phyloP scores from a whole-genome alignment of 2,113 vertebrate genomes.

The Pleuronectes platessa region DNA sequence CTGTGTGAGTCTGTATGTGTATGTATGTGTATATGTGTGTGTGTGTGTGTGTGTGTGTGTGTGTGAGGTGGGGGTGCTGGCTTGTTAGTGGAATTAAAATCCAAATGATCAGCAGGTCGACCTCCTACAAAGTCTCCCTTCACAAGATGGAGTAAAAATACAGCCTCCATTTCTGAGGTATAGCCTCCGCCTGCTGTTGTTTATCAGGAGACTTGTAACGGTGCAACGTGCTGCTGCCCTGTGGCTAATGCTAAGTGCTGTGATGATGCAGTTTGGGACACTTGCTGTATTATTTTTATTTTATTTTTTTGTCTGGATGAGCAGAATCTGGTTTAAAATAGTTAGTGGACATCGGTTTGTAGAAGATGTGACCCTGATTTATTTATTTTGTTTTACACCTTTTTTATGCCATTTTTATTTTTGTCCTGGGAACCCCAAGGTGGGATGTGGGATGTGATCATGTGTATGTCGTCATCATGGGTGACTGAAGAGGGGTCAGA shows the following conservation, averaged over 20 bases:
- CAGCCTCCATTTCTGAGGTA: not conserved
- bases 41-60: not conserved
- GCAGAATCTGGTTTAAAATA: not conserved
- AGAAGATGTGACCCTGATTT: too few species aligned
- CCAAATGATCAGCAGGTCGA: not conserved
- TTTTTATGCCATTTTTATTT: not conserved
- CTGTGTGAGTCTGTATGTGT: conserved; percentile 2
- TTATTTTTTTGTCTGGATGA: not conserved
- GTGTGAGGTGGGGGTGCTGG: conserved; percentile 10
- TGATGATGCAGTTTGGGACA: conserved; percentile 22
- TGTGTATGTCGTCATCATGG: not conserved
- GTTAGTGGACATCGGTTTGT: not conserved
- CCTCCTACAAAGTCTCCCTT: not conserved
- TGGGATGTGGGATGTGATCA: not conserved
- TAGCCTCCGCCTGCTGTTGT: not conserved
- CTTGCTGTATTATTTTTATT: not conserved
- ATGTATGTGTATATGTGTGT: too few species aligned
- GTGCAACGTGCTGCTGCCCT: not conserved
- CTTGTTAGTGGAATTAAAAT: not conserved
- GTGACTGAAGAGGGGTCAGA: not conserved
- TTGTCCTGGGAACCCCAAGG: not conserved
- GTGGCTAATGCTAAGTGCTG: conserved; percentile 56
- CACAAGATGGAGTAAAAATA: not conserved
- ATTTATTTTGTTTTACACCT: too few species aligned
- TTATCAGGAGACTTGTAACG: not conserved